Percentiles rank a stretch among this genome's conserved stretches.
Conservation (phyloP, 1,140 invertebrate genomes). For the Oryctes rhinoceros region DNA sequence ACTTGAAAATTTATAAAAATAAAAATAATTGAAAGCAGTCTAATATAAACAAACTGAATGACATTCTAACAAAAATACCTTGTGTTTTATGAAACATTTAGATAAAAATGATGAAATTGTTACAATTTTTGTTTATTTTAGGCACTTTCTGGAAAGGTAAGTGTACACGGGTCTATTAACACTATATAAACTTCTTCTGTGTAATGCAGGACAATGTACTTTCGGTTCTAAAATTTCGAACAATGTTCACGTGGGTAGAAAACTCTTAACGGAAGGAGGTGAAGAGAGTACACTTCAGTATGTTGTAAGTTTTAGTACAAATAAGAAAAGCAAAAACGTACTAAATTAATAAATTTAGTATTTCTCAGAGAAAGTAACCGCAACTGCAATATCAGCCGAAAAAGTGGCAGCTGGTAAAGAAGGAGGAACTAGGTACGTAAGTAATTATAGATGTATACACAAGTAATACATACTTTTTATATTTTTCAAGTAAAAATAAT, state of each 20-base stretch:
- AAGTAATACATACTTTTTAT: too few relatives aligned
- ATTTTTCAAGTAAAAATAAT: too few relatives aligned
- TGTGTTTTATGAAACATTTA: conserved; percentile 14
- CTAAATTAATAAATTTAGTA: background rate
- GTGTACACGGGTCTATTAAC: background rate
- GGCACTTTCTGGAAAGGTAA: conserved; percentile 13
- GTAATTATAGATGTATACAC: too few relatives aligned
- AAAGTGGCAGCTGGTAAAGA: too few relatives aligned
- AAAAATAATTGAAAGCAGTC: conserved; percentile 13
- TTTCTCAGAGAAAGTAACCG: too few relatives aligned
- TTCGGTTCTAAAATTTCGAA: background rate
- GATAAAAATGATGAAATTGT: background rate
- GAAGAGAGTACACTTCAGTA: background rate
- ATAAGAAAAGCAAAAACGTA: background rate
- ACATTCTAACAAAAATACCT: conserved; percentile 22
- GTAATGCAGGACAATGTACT: background rate
- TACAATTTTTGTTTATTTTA: conserved; percentile 23
- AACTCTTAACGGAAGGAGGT: background rate
- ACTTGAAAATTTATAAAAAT: conserved; percentile 4
- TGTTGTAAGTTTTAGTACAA: background rate
- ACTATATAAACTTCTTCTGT: background rate
- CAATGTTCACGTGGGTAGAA: background rate
- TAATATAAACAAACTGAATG: conserved; percentile 22
- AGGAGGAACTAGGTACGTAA: too few relatives aligned
- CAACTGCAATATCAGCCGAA: too few relatives aligned